These are phyloP conservation scores for Calephelis nemesis DNA, from an alignment of 1,140 invertebrate species.

Conservation along the genomic window DNA sequence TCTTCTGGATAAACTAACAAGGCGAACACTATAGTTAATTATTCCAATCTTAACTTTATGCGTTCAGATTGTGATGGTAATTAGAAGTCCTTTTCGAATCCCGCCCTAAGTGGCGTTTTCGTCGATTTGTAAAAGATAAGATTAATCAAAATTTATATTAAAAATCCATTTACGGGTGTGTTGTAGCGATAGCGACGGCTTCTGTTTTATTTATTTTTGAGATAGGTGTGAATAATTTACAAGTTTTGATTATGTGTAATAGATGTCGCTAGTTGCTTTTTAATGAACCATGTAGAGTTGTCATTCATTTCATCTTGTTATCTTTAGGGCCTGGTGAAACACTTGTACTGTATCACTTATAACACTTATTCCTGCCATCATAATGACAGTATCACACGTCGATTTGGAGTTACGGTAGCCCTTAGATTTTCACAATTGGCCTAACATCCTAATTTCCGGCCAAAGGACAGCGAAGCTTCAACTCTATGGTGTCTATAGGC, in stretches of 20 bases:
- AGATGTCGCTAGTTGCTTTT: background rate
- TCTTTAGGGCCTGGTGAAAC: no score
- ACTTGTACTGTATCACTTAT: no score
- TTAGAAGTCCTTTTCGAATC: slow-evolving; percentile 42
- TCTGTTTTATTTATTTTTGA: slow-evolving; percentile 21
- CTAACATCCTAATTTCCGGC: no score
- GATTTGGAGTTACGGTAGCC: no score
- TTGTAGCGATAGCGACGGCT: slow-evolving; percentile 29
- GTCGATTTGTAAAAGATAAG: slow-evolving; percentile 68
- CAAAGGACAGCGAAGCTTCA: no score
- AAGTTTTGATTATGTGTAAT: background rate
- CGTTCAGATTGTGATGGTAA: slow-evolving; percentile 71
- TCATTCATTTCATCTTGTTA: no score
- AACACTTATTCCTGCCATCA: no score
- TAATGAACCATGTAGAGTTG: no score
- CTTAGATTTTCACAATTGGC: no score
- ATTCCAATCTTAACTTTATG: slow-evolving; percentile 69
- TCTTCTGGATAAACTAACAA: slow-evolving; percentile 59
- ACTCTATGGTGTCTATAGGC: no score
- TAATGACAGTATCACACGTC: no score
- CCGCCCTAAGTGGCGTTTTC: slow-evolving; percentile 61
- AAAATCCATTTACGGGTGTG: slow-evolving; percentile 47
- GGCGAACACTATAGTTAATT: slow-evolving; percentile 60
- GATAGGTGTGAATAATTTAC: slow-evolving; percentile 17
- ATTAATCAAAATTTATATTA: slow-evolving; percentile 61